Base-by-base conservation (phyloP, 2,797 vertebrate genomes). In the Gadopsis marmoratus region DNA sequence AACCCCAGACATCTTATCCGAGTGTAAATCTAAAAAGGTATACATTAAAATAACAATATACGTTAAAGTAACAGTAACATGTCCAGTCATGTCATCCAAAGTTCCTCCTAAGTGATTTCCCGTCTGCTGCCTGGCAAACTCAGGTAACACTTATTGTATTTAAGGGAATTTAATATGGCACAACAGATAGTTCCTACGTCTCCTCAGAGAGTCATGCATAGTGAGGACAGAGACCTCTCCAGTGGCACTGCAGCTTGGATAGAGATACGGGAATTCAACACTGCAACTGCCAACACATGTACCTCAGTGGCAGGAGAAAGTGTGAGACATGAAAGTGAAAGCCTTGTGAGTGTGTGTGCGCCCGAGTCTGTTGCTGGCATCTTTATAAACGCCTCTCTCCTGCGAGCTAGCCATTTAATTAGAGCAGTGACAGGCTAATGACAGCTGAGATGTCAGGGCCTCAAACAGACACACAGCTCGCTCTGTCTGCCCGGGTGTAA, bases 351-450 rank as follows among this genome's bases (percentile, higher is more conserved):
- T 35, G 82, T 60, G 74, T 68, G 65, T 74, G 60, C 67, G 74
- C 74, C 80, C 60, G 43, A 74, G 76, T 87, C 80, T 56, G 78
- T 86, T 41, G 71, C 86, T 91, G 91, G 92, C 89, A 93, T 92
- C 92, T 88, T 88, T 78, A 88, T 89, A 92, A 93, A 89, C 76
- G 76, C 79, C 87, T 90, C 83, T 89, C 79, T 88, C 83, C 56
- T 31, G 83, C 48, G 72, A 91, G 87, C 83, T 69, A 89, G 86
- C 89, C 89, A 89, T 93, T 92, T 94, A 93, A 94, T 94, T 94
- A 95, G 86, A 92, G 86, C 89, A 31, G 81, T 91, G 93, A 94
- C 94, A 92, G 84, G 88, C 87, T 93, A 94, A 94, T 94, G 92
- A 94, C 93, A 93, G 90, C 84, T 77, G 90, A 94, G 89, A 85